These are phyloP conservation scores for Patiria miniata DNA, from an alignment of 35 echinoderm and acorn worm genomes.

Conservation along the genomic window DNA sequence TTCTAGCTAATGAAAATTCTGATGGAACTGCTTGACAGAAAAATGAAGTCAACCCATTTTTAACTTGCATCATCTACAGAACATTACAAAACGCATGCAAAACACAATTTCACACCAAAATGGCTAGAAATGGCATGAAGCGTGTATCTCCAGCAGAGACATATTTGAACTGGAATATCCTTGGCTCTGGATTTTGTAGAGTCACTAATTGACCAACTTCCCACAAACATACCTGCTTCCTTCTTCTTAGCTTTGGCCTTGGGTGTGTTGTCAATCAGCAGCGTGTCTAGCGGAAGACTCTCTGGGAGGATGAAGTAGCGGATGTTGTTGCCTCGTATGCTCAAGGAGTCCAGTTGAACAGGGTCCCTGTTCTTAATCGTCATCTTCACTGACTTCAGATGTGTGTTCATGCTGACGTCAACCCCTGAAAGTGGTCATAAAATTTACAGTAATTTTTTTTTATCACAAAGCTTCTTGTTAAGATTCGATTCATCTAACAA, in stretches of 20 bases:
- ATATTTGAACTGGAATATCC: no score
- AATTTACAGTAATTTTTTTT: not conserved
- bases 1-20: no score
- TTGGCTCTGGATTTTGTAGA: no score
- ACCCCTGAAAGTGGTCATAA: conserved; percentile 62
- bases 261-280: conserved; percentile 95
- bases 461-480: not conserved
- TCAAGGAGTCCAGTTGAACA: conserved; percentile 83
- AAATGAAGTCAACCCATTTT: no score
- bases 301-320: conserved; percentile 97
- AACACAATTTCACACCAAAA: no score
- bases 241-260: conserved; percentile 87
- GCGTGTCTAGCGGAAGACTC: conserved; percentile 89
- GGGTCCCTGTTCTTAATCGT: conserved; percentile 92
- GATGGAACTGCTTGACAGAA: no score
- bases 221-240: conserved; percentile 73
- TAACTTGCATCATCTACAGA: no score
- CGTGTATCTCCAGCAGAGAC: no score
- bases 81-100: no score
- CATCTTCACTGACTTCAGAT: conserved; percentile 94
- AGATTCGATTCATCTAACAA: not conserved
- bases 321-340: conserved; percentile 98
- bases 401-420: conserved; percentile 99
- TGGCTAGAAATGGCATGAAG: no score
- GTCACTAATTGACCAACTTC: not conserved